Evolutionary conservation across 2,113 vertebrate species (phyloP).

Genomic region (Dendrocopos noguchii): DNA sequence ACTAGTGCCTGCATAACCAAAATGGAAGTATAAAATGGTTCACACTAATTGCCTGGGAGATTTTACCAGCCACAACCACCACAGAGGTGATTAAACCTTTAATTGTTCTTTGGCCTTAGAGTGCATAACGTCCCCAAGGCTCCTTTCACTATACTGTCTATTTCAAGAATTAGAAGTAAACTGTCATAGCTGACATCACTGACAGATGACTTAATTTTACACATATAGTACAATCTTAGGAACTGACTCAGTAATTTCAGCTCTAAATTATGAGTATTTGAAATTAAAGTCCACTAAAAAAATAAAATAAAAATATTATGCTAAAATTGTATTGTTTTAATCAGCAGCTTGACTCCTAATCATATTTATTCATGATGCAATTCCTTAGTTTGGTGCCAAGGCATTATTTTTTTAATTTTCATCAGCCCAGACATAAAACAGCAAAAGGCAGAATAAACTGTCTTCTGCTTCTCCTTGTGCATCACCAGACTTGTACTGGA

Average conservation of each 20-base stretch:
- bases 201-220: not conserved
- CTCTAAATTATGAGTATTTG: not conserved
- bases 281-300: not conserved
- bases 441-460: not conserved
- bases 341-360: not conserved
- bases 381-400: not conserved
- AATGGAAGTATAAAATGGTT: conserved; percentile 25
- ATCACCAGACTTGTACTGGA: not conserved
- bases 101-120: not conserved
- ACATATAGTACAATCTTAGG: not conserved
- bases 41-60: not conserved
- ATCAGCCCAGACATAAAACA: not conserved
- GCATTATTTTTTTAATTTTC: not conserved
- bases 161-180: conserved; percentile 15
- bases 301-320: not conserved
- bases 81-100: conserved; percentile 3
- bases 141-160: not conserved
- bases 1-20: conserved; percentile 21
- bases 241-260: not conserved
- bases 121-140: not conserved
- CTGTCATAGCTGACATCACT: not conserved
- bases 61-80: conserved; percentile 17
- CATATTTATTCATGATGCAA: not conserved
- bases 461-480: not conserved
- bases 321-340: not conserved